A percentile compares a stretch with the other conserved stretches of the same genome.
These are phyloP conservation scores for Sorex maritimensis DNA, from an alignment of 2,797 vertebrate genomes.

Conservation along the genomic window DNA sequence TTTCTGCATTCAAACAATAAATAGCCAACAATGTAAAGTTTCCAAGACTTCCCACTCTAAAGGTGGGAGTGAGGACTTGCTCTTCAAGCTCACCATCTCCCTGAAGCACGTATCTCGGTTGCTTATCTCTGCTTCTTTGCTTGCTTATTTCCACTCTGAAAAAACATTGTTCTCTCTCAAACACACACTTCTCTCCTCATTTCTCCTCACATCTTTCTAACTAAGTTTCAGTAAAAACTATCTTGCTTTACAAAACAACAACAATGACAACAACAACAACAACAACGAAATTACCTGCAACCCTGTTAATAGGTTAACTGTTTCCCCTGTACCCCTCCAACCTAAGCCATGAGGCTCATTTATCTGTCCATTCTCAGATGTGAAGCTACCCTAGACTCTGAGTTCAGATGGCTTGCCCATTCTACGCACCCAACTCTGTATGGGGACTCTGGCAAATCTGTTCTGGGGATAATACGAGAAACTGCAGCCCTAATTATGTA, in stretches of 20 bases:
- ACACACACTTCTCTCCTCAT: no score
- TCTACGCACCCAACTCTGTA: not conserved
- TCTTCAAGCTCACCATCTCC: no score
- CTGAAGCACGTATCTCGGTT: no score
- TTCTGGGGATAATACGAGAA: conserved; percentile 27
- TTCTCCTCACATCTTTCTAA: no score
- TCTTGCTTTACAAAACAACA: not conserved
- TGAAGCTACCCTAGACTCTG: conserved; percentile 9
- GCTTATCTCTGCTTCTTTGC: no score
- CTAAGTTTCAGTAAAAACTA: not conserved
- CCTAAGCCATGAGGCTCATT: conserved; percentile 9
- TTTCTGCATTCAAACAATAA: conserved; percentile 37
- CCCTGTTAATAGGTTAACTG: not conserved
- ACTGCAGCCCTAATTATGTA: not conserved
- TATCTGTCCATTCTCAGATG: not conserved
- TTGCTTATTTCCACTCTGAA: no score
- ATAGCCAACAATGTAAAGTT: not conserved
- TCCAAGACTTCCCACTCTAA: not conserved
- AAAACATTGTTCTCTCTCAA: no score
- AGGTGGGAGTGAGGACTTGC: not conserved
- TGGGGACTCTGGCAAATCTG: no score
- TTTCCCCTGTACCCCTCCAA: not conserved
- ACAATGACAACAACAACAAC: not conserved
- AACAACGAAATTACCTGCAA: not conserved
- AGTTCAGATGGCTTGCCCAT: conserved; percentile 25